These are phyloP conservation scores for Cremastobaeus sp. DNA, from an alignment of 2,888 invertebrate species.

Conservation along the genomic window DNA sequence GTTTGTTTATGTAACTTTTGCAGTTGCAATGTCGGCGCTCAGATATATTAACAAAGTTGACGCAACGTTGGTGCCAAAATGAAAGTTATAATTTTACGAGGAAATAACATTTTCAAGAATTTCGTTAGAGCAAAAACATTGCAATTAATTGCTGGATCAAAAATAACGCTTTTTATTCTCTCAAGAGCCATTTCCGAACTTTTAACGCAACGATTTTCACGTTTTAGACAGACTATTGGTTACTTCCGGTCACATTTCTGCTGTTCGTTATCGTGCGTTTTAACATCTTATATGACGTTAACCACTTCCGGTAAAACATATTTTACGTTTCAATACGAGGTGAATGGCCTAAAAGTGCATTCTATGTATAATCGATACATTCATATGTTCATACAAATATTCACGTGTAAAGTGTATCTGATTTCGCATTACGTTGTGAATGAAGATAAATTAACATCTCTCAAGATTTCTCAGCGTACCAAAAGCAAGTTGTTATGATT, in stretches of 20 bases:
- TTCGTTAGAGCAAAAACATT: not conserved
- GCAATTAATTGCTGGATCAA: not conserved
- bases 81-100: not conserved
- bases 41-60: slow-evolving; percentile 13
- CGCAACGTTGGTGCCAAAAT: not conserved
- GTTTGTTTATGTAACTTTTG: slow-evolving; percentile 40
- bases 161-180: not conserved
- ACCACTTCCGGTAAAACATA: slow-evolving; percentile 53
- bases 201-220: slow-evolving; percentile 23
- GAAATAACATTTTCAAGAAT: not conserved
- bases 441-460: slow-evolving; percentile 12
- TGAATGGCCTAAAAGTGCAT: slow-evolving; percentile 28
- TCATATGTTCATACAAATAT: slow-evolving; percentile 14
- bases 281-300: slow-evolving; percentile 43
- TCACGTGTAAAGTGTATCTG: slow-evolving; percentile 23
- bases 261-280: slow-evolving; percentile 30
- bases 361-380: slow-evolving; percentile 32
- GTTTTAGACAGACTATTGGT: slow-evolving; percentile 16
- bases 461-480: slow-evolving; percentile 3
- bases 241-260: slow-evolving; percentile 37
- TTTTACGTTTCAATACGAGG: slow-evolving; percentile 42
- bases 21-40: not conserved
- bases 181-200: slow-evolving; percentile 1
- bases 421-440: slow-evolving; percentile 29
- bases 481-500: too few relatives aligned